Evolutionary conservation across 2,113 vertebrate genomes (phyloP), one percentile per base, ranked within the genome.

Genomic region (Connochaetes taurinus): DNA sequence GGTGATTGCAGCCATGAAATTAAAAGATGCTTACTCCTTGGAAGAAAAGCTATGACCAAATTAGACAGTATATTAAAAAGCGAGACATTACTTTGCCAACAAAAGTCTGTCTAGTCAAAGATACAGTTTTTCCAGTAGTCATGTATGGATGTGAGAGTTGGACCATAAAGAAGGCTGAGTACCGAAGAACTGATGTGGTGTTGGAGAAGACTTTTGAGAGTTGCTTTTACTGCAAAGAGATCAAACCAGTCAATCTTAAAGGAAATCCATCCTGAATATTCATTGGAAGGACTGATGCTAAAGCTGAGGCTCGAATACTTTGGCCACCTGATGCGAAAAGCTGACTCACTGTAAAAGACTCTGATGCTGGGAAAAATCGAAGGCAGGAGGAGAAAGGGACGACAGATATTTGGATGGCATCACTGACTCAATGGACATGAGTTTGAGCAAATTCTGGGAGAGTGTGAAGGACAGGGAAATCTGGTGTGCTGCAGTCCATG

Each of bases 241-340:
- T 71, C 2, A 71, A 71, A 71, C 64, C 9, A 71, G n/a, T 21
- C n/a, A 71, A 71, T 36, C 17, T n/a, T 71, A 36, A 36, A 71
- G n/a, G n/a, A 71, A 71, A 71, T 36, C n/a, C 64, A 71, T 36
- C n/a, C 64, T 36, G 17, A 36, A 36, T 71, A 71, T 71, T 71
- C 64, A 71, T 36, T 71, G 64, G 9, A 36, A 71, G 62, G 62
- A 64, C 31, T 36, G n/a, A 71, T 71, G 17, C n/a, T 36, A 36
- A 71, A 71, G 9, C 17, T 71, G n/a, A 71, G 36, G n/a, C 9
- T 71, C 2, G 1, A 71, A 21, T 12, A 40, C 19, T 36, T 71
- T 36, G n/a, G n/a, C n/a, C 67, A 71, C 9, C 64, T 23, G n/a
- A 71, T 36, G 9, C 0, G 0, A 6, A 40, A 71, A 36, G 4